Conservation (phyloP, 2,797 vertebrate genomes). For the Sebastes matsubarae region DNA sequence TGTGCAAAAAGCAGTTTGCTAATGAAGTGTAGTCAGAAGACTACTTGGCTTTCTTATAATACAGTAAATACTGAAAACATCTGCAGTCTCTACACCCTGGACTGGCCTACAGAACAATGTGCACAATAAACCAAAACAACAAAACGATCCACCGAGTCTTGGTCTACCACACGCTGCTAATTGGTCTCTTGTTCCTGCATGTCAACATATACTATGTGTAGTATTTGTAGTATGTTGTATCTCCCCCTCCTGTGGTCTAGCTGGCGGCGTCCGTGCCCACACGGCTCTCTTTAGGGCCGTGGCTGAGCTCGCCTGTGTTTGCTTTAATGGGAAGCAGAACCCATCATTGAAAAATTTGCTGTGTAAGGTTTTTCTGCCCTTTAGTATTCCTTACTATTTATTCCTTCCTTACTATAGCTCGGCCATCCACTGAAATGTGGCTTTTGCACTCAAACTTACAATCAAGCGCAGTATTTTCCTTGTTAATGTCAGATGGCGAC, state of each 20-base stretch:
- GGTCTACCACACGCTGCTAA: slow-evolving; percentile 53
- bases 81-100: slow-evolving; percentile 57
- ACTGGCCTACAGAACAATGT: slow-evolving; percentile 75
- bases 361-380: slow-evolving; percentile 50
- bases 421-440: slow-evolving; percentile 41
- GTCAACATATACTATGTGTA: slow-evolving; percentile 39
- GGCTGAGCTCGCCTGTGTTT: slow-evolving; percentile 46
- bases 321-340: slow-evolving; percentile 67
- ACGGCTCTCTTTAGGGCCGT: slow-evolving; percentile 38
- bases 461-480: slow-evolving; percentile 55
- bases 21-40: slow-evolving; percentile 71
- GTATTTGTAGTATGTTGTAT: slow-evolving; percentile 48
- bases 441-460: slow-evolving; percentile 50
- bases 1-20: slow-evolving; percentile 82
- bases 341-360: slow-evolving; percentile 66
- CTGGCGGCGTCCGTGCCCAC: slow-evolving; percentile 52
- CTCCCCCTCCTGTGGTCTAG: slow-evolving; percentile 54
- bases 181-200: slow-evolving; percentile 40
- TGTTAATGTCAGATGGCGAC: slow-evolving; percentile 50
- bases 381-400: slow-evolving; percentile 52
- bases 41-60: slow-evolving; percentile 68
- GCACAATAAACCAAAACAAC: slow-evolving; percentile 79
- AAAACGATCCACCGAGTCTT: slow-evolving; percentile 59
- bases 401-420: slow-evolving; percentile 43
- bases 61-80: slow-evolving; percentile 50